Conservation (phyloP, 2,888 invertebrate species). For the Pollenia griseotomentosa region DNA sequence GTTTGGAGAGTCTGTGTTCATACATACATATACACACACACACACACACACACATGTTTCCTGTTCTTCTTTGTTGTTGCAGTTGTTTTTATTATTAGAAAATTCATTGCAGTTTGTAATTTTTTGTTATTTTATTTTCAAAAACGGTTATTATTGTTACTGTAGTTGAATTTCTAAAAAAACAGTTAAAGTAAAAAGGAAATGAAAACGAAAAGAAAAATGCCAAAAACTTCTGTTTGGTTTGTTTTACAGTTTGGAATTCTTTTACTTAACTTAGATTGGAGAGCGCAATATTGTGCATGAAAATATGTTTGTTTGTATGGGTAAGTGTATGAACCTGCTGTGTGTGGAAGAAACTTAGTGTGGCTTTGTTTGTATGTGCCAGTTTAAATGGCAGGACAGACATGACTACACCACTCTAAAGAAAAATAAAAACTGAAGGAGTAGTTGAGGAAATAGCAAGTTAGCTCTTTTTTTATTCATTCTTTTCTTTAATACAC, state of each 20-base stretch:
- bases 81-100: constrained; percentile 61
- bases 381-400: constrained; percentile 8
- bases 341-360: constrained; percentile 31
- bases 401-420: constrained; percentile 26
- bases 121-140: constrained; percentile 46
- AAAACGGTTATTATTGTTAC: constrained; percentile 59
- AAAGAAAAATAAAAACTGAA: constrained; percentile 38
- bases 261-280: constrained; percentile 66
- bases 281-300: constrained; percentile 52
- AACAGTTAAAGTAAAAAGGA: constrained; percentile 44
- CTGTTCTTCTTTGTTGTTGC: constrained; percentile 40
- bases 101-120: constrained; percentile 70
- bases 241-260: constrained; percentile 70
- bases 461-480: constrained; percentile 64
- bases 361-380: constrained; percentile 45
- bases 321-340: neutral
- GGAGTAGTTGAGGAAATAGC: constrained; percentile 66
- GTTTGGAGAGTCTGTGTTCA: constrained; percentile 11
- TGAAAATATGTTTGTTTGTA: constrained; percentile 27
- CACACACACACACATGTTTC: neutral
- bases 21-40: neutral
- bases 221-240: constrained; percentile 70
- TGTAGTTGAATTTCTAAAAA: constrained; percentile 56
- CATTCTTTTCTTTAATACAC: constrained; percentile 55
- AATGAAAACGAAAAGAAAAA: constrained; percentile 64